Percentiles rank a stretch among this genome's conserved stretches.
Conservation (phyloP, 2,113 vertebrate genomes). For the Prionailurus viverrinus region DNA sequence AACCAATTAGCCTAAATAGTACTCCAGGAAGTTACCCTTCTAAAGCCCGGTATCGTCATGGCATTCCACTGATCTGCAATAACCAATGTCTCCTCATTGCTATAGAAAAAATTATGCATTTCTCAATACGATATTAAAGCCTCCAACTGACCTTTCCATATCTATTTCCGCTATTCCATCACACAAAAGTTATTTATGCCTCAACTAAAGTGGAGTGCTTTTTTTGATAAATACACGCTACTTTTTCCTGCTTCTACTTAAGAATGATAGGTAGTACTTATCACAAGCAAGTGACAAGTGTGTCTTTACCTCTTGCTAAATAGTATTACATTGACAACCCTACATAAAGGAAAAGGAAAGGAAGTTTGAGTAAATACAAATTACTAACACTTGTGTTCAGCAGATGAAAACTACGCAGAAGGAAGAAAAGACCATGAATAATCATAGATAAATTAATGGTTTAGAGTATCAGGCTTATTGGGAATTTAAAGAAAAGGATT, state of each 20-base stretch:
- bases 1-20: background rate
- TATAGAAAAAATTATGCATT: background rate
- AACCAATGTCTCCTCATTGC: background rate
- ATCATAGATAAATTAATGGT: constrained; percentile 1
- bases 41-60: background rate
- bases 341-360: background rate
- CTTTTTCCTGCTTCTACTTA: background rate
- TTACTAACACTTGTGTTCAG: background rate
- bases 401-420: background rate
- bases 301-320: background rate
- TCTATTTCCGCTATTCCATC: background rate
- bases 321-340: background rate
- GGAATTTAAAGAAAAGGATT: background rate
- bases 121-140: background rate
- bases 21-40: background rate
- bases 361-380: background rate
- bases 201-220: background rate
- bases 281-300: background rate
- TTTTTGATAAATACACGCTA: background rate
- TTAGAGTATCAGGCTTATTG: background rate
- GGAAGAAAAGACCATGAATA: background rate
- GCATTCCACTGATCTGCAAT: background rate
- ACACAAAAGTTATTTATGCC: background rate
- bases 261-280: background rate
- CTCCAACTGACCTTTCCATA: background rate